A percentile compares a stretch with the other conserved stretches of the same genome.
Evolutionary conservation across 2,113 vertebrate genomes (phyloP).

Genomic region (Mustela lutreola): DNA sequence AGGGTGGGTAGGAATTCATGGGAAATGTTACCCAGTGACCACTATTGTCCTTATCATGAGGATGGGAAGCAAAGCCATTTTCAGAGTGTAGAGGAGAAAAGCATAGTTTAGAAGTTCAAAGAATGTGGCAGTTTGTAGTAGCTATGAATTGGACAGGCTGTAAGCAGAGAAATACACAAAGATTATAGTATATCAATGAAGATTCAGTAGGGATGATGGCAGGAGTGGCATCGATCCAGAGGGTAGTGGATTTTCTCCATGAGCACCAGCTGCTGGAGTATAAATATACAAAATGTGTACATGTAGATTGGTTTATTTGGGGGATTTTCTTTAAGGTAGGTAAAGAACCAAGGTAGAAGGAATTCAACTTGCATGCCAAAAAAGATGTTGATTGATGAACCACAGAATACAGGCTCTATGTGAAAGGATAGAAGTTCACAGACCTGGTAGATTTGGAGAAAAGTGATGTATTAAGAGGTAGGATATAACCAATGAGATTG

Average conservation of each 20-base stretch:
- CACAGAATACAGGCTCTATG: background rate
- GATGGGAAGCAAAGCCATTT: background rate
- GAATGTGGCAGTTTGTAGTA: background rate
- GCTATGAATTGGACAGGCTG: background rate
- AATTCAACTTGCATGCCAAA: background rate
- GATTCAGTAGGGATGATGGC: background rate
- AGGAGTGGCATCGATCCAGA: background rate
- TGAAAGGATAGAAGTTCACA: background rate
- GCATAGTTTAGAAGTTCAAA: background rate
- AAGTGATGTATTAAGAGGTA: background rate
- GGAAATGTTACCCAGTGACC: background rate
- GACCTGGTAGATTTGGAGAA: background rate
- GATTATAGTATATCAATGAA: background rate
- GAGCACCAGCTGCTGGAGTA: background rate
- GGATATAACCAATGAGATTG: background rate
- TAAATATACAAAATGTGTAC: background rate
- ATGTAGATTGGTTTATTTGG: background rate
- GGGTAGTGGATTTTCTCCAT: background rate
- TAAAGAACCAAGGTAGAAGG: constrained; percentile 16
- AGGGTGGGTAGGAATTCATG: background rate
- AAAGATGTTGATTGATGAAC: background rate
- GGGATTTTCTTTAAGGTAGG: background rate
- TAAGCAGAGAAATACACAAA: background rate
- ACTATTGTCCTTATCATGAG: background rate
- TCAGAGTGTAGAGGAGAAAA: background rate